phyloP scores from a whole-genome alignment of 2,888 invertebrate species.

The Polia nebulosa region DNA sequence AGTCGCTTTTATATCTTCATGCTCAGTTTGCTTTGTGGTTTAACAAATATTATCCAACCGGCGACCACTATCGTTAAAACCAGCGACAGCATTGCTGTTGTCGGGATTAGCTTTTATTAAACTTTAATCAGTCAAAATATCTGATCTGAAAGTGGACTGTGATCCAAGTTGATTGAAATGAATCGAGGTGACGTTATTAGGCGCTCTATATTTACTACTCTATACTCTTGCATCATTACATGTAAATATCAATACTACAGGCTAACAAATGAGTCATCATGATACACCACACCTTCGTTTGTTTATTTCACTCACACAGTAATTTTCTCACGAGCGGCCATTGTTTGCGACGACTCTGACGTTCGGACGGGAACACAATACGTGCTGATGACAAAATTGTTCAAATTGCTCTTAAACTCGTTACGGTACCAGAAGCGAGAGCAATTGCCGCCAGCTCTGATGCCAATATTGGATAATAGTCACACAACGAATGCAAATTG shows the following conservation, averaged over 20 bases:
- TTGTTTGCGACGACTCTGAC: conserved; percentile 75
- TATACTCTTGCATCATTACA: background rate
- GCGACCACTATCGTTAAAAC: background rate
- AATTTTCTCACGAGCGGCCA: conserved; percentile 74
- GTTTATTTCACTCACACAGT: conserved; percentile 44
- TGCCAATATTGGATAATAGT: conserved; percentile 89
- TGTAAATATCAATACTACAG: background rate
- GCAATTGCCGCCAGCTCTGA: conserved; percentile 81
- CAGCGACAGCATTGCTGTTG: background rate
- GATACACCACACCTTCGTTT: conserved; percentile 27
- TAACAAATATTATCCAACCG: conserved; percentile 31
- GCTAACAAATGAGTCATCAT: conserved; percentile 39
- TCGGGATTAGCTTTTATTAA: background rate
- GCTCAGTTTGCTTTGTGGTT: conserved; percentile 27
- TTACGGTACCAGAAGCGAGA: conserved; percentile 77
- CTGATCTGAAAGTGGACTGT: background rate
- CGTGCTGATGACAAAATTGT: conserved; percentile 86
- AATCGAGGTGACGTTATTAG: background rate
- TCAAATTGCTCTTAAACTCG: conserved; percentile 86
- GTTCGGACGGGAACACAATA: conserved; percentile 77
- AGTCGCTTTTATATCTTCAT: conserved; percentile 41
- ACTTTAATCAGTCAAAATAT: background rate
- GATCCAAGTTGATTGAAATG: conserved; percentile 4
- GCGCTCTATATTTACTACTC: background rate
- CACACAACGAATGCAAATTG: conserved; percentile 87